phyloP scores from a whole-genome alignment of 2,888 invertebrate species.

The Odontothrips loti region DNA sequence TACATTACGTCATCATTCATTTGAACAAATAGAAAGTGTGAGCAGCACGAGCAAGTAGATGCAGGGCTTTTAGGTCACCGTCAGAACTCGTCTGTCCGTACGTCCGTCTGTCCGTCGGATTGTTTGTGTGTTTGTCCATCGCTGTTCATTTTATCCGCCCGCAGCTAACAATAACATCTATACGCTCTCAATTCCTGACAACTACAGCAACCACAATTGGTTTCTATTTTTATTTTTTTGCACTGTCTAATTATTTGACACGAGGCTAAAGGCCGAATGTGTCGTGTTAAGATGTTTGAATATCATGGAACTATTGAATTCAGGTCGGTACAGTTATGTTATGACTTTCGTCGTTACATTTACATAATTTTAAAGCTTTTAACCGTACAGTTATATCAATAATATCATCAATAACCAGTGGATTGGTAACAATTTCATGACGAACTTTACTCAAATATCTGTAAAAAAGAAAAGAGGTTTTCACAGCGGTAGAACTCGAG shows the following conservation, averaged over 20 bases:
- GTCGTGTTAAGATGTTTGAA: not conserved
- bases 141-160: too few relatives aligned
- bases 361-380: conserved; percentile 4
- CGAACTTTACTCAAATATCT: not conserved
- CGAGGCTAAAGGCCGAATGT: not conserved
- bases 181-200: not conserved
- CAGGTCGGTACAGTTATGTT: conserved; percentile 1
- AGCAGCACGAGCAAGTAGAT: not conserved
- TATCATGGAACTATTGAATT: not conserved
- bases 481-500: too few relatives aligned
- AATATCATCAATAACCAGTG: not conserved
- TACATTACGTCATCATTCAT: not conserved
- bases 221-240: not conserved
- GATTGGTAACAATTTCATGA: too few relatives aligned
- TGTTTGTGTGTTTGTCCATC: too few relatives aligned
- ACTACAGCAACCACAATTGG: not conserved
- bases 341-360: not conserved
- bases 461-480: not conserved
- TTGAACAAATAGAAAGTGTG: not conserved
- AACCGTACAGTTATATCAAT: not conserved
- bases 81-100: too few relatives aligned
- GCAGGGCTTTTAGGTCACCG: too few relatives aligned
- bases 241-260: conserved; percentile 6
- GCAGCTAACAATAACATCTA: too few relatives aligned
- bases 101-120: too few relatives aligned